phyloP scores from a whole-genome alignment of 2,113 vertebrate genomes.

The Hydrolagus affinis region DNA sequence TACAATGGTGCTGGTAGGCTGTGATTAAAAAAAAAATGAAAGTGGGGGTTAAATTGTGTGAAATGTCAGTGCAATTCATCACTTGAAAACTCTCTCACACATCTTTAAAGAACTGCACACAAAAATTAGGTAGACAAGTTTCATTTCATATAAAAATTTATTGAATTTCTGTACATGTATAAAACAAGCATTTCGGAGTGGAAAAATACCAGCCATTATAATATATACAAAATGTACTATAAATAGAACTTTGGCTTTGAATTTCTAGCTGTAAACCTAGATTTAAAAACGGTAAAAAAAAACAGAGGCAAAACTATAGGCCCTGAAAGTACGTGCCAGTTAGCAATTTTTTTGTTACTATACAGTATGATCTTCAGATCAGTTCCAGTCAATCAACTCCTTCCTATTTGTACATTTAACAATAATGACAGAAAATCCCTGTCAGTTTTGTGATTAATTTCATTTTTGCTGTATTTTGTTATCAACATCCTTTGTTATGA shows the following conservation, averaged over 20 bases:
- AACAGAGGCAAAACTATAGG: slow-evolving; percentile 62
- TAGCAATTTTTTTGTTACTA: slow-evolving; percentile 46
- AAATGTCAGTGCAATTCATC: neutral
- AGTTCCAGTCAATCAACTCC: neutral
- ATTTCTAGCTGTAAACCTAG: slow-evolving; percentile 86
- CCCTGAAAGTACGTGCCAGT: slow-evolving; percentile 62
- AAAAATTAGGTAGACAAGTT: neutral
- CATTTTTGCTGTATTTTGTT: neutral
- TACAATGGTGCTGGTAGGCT: too few relatives aligned
- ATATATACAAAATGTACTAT: slow-evolving; percentile 66
- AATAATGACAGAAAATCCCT: neutral
- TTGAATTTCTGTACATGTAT: slow-evolving; percentile 39
- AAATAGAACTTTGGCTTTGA: slow-evolving; percentile 93
- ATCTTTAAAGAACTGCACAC: neutral
- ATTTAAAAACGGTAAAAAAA: slow-evolving; percentile 50
- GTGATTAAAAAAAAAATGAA: too few relatives aligned
- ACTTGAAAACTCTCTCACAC: neutral
- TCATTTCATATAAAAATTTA: slow-evolving; percentile 24
- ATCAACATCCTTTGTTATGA: neutral
- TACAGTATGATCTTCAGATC: neutral
- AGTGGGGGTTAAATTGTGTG: neutral
- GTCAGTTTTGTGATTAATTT: neutral
- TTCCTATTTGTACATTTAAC: slow-evolving; percentile 10
- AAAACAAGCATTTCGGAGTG: slow-evolving; percentile 70
- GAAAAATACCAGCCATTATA: slow-evolving; percentile 79